phyloP scores from a whole-genome alignment of 2,797 vertebrate genomes.

The Anableps anableps region DNA sequence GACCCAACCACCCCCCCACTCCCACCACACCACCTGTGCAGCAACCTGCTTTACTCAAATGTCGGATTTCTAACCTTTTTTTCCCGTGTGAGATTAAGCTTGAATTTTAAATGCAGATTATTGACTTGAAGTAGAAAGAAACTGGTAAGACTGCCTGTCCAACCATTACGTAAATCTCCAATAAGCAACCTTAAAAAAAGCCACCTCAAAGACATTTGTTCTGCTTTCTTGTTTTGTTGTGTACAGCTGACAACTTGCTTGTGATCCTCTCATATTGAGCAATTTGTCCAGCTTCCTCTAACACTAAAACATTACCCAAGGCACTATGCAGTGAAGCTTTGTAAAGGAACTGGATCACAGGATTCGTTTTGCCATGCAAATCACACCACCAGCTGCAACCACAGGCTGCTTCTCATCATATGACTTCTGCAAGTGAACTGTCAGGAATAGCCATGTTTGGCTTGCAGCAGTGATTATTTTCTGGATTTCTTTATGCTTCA shows the following conservation, averaged over 20 bases:
- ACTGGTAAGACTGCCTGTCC: too few relatives aligned
- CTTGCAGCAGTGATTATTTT: neutral
- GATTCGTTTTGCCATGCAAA: neutral
- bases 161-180: too few relatives aligned
- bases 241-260: neutral
- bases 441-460: neutral
- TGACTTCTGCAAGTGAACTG: neutral
- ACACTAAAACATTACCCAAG: neutral
- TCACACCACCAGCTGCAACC: neutral
- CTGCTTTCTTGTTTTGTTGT: neutral
- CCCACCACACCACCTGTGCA: too few relatives aligned
- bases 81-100: too few relatives aligned
- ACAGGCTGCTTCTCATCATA: slow-evolving; percentile 1
- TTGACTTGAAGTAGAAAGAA: too few relatives aligned
- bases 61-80: too few relatives aligned
- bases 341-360: neutral
- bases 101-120: too few relatives aligned
- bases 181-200: neutral
- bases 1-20: too few relatives aligned
- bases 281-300: neutral
- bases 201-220: neutral
- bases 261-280: neutral
- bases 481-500: neutral
- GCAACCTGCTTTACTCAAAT: too few relatives aligned
- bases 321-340: neutral